Evolutionary conservation across 2,113 vertebrate species (phyloP).

Genomic region (Heterocephalus glaber): DNA sequence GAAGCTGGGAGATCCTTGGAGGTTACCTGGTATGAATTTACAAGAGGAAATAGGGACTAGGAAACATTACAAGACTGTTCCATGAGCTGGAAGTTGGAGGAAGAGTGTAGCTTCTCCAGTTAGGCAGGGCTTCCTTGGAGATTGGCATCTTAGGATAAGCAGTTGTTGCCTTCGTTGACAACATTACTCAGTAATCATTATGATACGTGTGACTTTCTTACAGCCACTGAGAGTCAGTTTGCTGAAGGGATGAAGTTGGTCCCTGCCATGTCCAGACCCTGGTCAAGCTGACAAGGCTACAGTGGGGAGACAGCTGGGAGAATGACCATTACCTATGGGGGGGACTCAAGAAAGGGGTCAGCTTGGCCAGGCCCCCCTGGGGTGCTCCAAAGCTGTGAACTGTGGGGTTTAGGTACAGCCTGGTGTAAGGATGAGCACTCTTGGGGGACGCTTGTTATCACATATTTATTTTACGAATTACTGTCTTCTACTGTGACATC

Average conservation of each 20-base stretch:
- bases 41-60: neutral
- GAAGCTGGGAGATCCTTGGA: neutral
- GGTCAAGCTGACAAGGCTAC: too few species aligned
- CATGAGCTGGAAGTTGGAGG: neutral
- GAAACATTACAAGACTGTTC: neutral
- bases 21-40: rapidly evolving
- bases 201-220: neutral
- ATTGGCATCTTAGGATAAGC: rapidly evolving
- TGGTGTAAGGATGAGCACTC: too few species aligned
- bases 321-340: rapidly evolving
- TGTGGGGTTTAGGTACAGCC: rapidly evolving
- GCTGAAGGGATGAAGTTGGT: neutral
- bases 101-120: too few species aligned
- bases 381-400: rapidly evolving
- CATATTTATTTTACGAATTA: neutral
- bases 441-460: neutral
- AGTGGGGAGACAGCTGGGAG: neutral
- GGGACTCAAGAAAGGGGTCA: neutral
- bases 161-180: neutral
- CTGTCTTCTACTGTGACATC: neutral
- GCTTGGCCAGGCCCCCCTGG: neutral
- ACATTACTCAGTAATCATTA: too few species aligned
- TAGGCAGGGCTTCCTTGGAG: neutral
- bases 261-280: neutral
- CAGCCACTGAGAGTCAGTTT: neutral